Conservation (phyloP, 2,888 invertebrate genomes). For the Thereva unica region DNA sequence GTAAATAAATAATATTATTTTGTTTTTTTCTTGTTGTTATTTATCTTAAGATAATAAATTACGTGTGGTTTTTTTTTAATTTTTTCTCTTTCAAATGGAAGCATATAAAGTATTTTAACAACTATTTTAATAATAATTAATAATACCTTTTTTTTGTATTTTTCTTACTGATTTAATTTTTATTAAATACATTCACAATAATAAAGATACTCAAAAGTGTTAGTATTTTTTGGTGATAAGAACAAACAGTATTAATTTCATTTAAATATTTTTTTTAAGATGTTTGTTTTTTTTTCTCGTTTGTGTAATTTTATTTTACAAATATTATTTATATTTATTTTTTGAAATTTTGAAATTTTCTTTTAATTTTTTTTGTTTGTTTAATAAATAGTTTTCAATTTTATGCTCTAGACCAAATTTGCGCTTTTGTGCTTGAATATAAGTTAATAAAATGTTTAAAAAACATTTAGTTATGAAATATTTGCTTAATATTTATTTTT, state of each 20-base stretch:
- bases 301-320: slow-evolving; percentile 6
- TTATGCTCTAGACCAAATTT: slow-evolving; percentile 39
- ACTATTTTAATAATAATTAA: too few species aligned
- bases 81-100: too few species aligned
- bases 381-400: slow-evolving; percentile 35
- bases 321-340: slow-evolving; percentile 9
- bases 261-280: background rate
- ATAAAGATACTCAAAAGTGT: background rate
- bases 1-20: slow-evolving; percentile 7
- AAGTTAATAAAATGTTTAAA: slow-evolving; percentile 12
- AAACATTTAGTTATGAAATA: slow-evolving; percentile 1
- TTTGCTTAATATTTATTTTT: too few species aligned
- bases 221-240: slow-evolving; percentile 21
- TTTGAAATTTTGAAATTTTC: too few species aligned
- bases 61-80: background rate
- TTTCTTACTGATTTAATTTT: too few species aligned
- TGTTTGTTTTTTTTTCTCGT: too few species aligned
- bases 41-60: background rate
- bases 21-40: too few species aligned
- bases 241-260: background rate
- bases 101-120: too few species aligned
- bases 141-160: too few species aligned
- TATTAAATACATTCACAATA: background rate
- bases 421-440: slow-evolving; percentile 7
- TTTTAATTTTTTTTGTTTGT: too few species aligned